A percentile compares a stretch with the other conserved stretches of the same genome.
These are phyloP conservation scores for Agelaius tricolor DNA, from an alignment of 2,113 vertebrate species.

Conservation along the genomic window DNA sequence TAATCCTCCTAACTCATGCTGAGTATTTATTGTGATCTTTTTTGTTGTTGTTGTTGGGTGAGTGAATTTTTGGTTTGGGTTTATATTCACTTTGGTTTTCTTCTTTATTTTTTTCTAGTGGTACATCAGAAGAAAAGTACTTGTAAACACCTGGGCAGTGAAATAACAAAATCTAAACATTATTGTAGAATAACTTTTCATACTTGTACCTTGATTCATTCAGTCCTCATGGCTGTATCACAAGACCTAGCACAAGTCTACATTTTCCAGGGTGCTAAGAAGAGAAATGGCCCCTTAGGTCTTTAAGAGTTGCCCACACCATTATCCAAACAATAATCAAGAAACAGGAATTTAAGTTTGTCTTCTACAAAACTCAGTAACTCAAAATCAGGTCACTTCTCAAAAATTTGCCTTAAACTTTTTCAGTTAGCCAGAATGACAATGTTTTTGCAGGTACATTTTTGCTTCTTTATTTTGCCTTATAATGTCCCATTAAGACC, in stretches of 20 bases:
- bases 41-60: background rate
- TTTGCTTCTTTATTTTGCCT: background rate
- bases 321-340: background rate
- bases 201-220: background rate
- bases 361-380: background rate
- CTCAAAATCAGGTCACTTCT: background rate
- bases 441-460: background rate
- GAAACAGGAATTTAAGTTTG: background rate
- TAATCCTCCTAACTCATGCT: background rate
- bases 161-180: background rate
- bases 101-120: background rate
- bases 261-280: background rate
- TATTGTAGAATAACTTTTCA: background rate
- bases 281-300: background rate
- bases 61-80: background rate
- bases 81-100: background rate
- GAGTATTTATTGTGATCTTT: background rate
- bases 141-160: background rate
- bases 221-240: background rate
- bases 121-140: background rate
- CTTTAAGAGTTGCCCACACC: background rate
- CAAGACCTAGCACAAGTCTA: rapidly evolving
- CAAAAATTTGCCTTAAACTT: background rate
- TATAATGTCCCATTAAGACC: background rate
- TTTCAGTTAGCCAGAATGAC: background rate